Evolutionary conservation across 2,888 invertebrate species (phyloP).

Genomic region (Nomada lathburiana): DNA sequence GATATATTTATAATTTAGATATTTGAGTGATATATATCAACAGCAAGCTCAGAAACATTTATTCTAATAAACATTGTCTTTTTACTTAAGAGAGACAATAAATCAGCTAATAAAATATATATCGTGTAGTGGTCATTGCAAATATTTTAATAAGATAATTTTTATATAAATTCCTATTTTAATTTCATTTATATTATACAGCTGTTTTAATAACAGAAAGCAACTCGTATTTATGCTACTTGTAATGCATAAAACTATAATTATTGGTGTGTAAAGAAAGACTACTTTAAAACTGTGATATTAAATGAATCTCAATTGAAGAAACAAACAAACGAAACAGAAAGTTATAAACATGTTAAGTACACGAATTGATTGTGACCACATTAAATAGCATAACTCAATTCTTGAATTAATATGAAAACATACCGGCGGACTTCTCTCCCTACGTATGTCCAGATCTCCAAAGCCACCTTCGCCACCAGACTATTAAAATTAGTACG

Average conservation of each 20-base stretch:
- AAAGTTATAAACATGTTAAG: conserved; percentile 25
- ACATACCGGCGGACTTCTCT: conserved; percentile 83
- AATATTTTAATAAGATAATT: conserved; percentile 59
- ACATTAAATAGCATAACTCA: conserved; percentile 47
- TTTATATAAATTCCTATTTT: conserved; percentile 5
- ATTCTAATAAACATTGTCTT: neutral
- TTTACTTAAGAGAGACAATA: neutral
- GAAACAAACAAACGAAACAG: conserved; percentile 20
- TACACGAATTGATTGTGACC: conserved; percentile 38
- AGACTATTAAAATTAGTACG: conserved; percentile 82
- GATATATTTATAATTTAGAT: neutral
- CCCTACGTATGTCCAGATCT: conserved; percentile 82
- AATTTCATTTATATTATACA: conserved; percentile 7
- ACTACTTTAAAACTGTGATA: conserved; percentile 12
- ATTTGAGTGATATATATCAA: neutral
- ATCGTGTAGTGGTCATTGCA: conserved; percentile 38
- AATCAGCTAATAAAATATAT: neutral
- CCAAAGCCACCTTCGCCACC: conserved; percentile 84
- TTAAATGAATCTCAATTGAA: conserved; percentile 14
- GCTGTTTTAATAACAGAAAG: conserved; percentile 51
- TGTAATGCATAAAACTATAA: conserved; percentile 33
- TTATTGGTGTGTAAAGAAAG: conserved; percentile 33
- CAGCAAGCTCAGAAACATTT: conserved; percentile 12
- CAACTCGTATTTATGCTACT: conserved; percentile 49
- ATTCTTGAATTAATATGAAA: conserved; percentile 66